Percentiles rank a stretch among this genome's conserved stretches.
Conservation (phyloP, 2,888 invertebrate genomes). For the Ennomos erosarius region DNA sequence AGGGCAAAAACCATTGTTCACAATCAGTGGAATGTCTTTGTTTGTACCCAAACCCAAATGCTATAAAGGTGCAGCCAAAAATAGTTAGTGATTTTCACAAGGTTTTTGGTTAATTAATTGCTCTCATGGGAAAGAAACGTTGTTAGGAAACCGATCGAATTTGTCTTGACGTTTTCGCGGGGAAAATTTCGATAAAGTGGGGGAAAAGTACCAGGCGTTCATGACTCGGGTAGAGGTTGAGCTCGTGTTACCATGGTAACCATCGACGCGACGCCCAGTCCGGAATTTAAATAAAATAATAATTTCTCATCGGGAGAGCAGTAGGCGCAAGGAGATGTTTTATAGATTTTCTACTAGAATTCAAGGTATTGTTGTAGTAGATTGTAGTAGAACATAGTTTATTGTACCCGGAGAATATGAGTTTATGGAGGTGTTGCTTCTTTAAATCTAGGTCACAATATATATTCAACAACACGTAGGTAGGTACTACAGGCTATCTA, state of each 20-base stretch:
- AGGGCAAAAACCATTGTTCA: no score
- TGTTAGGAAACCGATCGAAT: conserved; percentile 2
- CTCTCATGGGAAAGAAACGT: no score
- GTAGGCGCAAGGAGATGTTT: conserved; percentile 41
- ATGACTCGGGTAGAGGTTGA: conserved; percentile 44
- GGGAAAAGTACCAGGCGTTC: conserved; percentile 69
- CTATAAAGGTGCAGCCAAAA: no score
- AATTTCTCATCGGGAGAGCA: conserved; percentile 63
- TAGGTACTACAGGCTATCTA: no score
- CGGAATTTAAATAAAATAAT: conserved; percentile 71
- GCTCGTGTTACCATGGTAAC: conserved; percentile 35
- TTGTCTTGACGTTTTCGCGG: conserved; percentile 46
- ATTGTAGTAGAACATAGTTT: conserved; percentile 56
- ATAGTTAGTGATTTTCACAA: no score
- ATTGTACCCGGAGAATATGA: conserved; percentile 40
- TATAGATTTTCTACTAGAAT: conserved; percentile 53
- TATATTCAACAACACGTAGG: conserved; percentile 1
- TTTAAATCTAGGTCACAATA: conserved; percentile 14
- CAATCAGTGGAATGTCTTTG: no score
- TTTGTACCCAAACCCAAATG: no score
- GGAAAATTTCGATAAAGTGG: conserved; percentile 75
- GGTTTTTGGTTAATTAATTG: no score
- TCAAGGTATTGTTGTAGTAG: conserved; percentile 58
- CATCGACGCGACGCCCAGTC: conserved; percentile 27
- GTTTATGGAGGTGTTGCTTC: conserved; percentile 24